phyloP scores from a whole-genome alignment of 1,140 invertebrate species.

The Diorhabda carinulata region DNA sequence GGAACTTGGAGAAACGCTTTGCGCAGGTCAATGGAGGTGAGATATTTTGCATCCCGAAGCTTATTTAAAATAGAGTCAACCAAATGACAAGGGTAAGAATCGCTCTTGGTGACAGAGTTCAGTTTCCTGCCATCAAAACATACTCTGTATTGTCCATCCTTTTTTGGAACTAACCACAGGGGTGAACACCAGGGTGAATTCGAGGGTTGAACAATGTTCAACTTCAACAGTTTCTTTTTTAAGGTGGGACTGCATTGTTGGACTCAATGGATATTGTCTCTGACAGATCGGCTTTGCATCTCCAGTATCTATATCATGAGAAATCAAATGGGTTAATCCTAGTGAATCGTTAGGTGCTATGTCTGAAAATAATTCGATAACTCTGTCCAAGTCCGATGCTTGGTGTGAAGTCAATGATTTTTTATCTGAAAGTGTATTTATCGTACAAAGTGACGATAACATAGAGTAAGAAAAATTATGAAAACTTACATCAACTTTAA shows the following conservation, averaged over 20 bases:
- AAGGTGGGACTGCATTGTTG: conserved; percentile 6
- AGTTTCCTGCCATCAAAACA: conserved; percentile 38
- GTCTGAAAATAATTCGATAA: conserved; percentile 4
- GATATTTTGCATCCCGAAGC: conserved; percentile 28
- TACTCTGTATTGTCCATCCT: conserved; percentile 27
- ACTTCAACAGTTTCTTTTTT: conserved; percentile 10
- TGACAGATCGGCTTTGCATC: conserved; percentile 12
- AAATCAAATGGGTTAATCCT: conserved; percentile 9
- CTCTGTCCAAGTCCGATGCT: neutral
- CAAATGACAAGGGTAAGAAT: conserved; percentile 29
- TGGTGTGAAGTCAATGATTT: neutral
- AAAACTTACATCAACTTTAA: neutral
- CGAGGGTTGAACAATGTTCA: conserved; percentile 11
- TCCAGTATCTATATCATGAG: conserved; percentile 13
- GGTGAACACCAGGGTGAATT: conserved; percentile 8
- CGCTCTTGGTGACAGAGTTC: conserved; percentile 33
- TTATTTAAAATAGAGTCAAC: conserved; percentile 33
- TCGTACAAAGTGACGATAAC: conserved; percentile 4
- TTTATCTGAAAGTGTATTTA: conserved; percentile 7
- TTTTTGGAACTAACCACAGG: conserved; percentile 19
- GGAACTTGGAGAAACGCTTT: conserved; percentile 33
- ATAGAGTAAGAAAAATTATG: conserved; percentile 4
- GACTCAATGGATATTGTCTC: conserved; percentile 11
- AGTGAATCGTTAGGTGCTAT: conserved; percentile 11
- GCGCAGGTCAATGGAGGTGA: conserved; percentile 35